phyloP scores from a whole-genome alignment of 2,113 vertebrate species.

The Miniopterus natalensis region DNA sequence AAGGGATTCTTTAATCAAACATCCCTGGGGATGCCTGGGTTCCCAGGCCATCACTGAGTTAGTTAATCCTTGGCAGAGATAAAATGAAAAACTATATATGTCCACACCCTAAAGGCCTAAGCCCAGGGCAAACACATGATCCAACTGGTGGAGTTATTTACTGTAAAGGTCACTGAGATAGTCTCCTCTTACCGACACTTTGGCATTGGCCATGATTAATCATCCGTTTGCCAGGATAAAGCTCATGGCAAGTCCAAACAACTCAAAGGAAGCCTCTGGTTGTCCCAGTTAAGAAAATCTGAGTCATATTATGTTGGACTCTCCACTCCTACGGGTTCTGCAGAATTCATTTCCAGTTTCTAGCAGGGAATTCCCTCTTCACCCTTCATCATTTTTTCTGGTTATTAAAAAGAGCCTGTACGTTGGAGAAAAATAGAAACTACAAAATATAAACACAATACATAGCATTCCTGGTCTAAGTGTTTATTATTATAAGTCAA shows the following conservation, averaged over 20 bases:
- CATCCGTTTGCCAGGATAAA: background rate
- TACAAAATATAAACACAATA: background rate
- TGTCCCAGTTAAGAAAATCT: background rate
- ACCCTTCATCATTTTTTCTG: background rate
- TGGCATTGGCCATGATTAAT: background rate
- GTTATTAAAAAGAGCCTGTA: background rate
- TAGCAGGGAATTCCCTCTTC: background rate
- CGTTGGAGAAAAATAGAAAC: slow-evolving; percentile 29
- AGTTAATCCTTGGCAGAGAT: slow-evolving; percentile 28
- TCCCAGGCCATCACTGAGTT: background rate
- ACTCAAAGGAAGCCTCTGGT: background rate
- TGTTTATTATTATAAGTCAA: background rate
- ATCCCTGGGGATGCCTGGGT: background rate
- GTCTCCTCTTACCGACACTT: background rate
- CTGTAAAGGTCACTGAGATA: background rate
- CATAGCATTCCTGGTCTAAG: background rate
- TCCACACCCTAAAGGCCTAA: background rate
- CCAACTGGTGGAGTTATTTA: background rate
- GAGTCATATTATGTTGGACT: background rate
- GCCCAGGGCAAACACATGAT: background rate
- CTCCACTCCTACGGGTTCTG: background rate
- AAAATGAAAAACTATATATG: slow-evolving; percentile 51
- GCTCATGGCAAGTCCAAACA: background rate
- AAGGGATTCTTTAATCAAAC: slow-evolving; percentile 40
- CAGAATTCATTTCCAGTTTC: background rate